These are phyloP conservation scores for Brenthis ino DNA, from an alignment of 2,888 invertebrate genomes.

Conservation along the genomic window DNA sequence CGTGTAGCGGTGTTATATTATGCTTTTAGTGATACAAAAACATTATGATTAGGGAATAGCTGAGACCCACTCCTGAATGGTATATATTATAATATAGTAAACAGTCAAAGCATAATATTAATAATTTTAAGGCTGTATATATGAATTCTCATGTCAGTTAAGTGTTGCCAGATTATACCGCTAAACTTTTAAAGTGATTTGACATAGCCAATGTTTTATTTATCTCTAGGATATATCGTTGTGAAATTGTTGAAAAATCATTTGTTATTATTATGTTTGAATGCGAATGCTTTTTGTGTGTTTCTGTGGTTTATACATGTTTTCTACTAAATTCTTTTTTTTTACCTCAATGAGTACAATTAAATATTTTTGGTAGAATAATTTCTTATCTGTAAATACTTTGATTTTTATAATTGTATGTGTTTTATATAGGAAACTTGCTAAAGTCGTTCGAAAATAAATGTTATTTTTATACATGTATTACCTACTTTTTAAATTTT, in stretches of 20 bases:
- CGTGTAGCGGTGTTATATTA: constrained; percentile 72
- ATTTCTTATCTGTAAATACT: too few species aligned
- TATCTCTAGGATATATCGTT: constrained; percentile 49
- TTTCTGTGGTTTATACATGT: constrained; percentile 33
- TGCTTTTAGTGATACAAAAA: constrained; percentile 74
- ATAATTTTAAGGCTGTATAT: constrained; percentile 38
- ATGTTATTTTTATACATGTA: background rate
- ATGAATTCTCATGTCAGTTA: constrained; percentile 34
- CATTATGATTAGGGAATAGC: constrained; percentile 63
- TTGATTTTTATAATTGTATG: too few species aligned
- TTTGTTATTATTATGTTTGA: constrained; percentile 44
- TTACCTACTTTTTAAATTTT: background rate
- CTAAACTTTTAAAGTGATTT: constrained; percentile 35
- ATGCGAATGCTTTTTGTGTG: constrained; percentile 31
- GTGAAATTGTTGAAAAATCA: constrained; percentile 46
- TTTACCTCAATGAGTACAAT: background rate
- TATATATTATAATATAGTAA: constrained; percentile 27
- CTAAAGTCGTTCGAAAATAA: background rate
- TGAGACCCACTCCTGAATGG: constrained; percentile 52
- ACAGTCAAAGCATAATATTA: constrained; percentile 62
- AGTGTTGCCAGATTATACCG: constrained; percentile 48
- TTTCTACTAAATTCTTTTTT: background rate
- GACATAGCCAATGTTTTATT: constrained; percentile 51
- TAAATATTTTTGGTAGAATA: too few species aligned
- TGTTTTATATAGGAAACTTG: too few species aligned